Evolutionary conservation across 2,113 vertebrate species (phyloP).

Genomic region (Electrona antarctica): DNA sequence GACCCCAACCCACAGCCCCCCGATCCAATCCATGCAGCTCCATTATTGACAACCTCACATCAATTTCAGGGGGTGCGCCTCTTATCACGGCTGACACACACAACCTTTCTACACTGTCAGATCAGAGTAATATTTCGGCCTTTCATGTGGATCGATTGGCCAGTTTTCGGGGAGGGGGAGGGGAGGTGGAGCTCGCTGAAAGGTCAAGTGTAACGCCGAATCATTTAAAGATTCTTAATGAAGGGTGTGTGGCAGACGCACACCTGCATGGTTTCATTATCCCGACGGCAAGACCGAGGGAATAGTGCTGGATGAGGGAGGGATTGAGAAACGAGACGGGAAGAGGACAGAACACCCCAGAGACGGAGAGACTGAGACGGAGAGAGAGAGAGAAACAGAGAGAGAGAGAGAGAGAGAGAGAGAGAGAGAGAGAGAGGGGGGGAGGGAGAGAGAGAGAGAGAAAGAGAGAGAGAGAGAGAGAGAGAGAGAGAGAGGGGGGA

Average conservation of each 20-base stretch:
- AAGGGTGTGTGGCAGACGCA: constrained; percentile 68
- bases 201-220: constrained; percentile 77
- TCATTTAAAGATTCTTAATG: constrained; percentile 79
- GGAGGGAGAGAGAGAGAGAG: constrained; percentile 34
- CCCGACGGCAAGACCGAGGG: constrained; percentile 36
- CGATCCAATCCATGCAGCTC: constrained; percentile 26
- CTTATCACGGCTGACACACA: constrained; percentile 76
- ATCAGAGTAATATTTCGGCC: constrained; percentile 81
- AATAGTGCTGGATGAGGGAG: constrained; percentile 43
- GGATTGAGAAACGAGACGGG: not conserved
- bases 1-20: constrained; percentile 8
- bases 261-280: constrained; percentile 71
- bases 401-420: constrained; percentile 21
- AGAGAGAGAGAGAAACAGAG: constrained; percentile 2
- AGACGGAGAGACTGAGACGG: not conserved
- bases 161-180: constrained; percentile 61
- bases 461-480: constrained; percentile 18
- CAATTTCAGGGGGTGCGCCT: constrained; percentile 69
- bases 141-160: constrained; percentile 78
- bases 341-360: not conserved
- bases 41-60: constrained; percentile 75
- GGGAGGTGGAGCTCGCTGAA: constrained; percentile 63
- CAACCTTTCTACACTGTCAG: constrained; percentile 81
- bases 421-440: constrained; percentile 31
- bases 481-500: constrained; percentile 33